Evolutionary conservation across 1,140 invertebrate species (phyloP).

Genomic region (Homarus americanus): DNA sequence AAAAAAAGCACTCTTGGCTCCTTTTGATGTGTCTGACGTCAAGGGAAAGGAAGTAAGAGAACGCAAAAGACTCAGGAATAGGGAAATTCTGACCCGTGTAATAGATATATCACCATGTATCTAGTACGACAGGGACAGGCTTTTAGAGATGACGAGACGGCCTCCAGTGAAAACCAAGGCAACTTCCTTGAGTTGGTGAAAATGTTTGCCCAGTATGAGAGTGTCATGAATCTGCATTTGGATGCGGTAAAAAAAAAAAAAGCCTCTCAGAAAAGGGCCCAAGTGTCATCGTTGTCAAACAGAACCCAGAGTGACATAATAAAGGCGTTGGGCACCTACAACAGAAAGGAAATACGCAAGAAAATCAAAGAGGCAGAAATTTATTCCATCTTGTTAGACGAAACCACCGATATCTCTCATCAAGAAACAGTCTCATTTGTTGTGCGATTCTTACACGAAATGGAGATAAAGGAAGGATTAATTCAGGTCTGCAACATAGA

Average conservation of each 20-base stretch:
- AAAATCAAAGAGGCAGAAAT: not conserved
- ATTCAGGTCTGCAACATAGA: slow-evolving; percentile 3
- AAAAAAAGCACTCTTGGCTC: slow-evolving; percentile 18
- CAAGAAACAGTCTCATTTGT: slow-evolving; percentile 17
- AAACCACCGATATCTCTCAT: slow-evolving; percentile 31
- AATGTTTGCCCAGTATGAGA: slow-evolving; percentile 44
- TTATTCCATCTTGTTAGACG: slow-evolving; percentile 20
- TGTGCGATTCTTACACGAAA: not conserved
- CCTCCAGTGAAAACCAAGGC: slow-evolving; percentile 27
- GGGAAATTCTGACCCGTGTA: slow-evolving; percentile 24
- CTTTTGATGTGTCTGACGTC: slow-evolving; percentile 21
- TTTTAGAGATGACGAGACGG: slow-evolving; percentile 7
- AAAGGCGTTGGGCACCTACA: not conserved
- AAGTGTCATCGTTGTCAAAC: slow-evolving; percentile 24
- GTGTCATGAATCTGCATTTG: slow-evolving; percentile 23
- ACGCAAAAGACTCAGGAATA: slow-evolving; percentile 27
- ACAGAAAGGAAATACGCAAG: slow-evolving; percentile 6
- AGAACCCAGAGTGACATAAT: slow-evolving; percentile 29
- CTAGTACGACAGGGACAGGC: slow-evolving; percentile 30
- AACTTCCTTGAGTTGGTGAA: slow-evolving; percentile 34
- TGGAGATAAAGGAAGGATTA: slow-evolving; percentile 10
- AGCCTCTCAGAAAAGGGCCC: not conserved
- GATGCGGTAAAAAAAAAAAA: slow-evolving; percentile 17
- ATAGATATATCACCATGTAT: slow-evolving; percentile 27
- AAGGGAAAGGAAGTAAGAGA: slow-evolving; percentile 19